Percentiles rank a stretch among this genome's conserved stretches.
These are phyloP conservation scores for Leptinotarsa defecta DNA, from an alignment of 1,140 invertebrate species.

Conservation along the genomic window DNA sequence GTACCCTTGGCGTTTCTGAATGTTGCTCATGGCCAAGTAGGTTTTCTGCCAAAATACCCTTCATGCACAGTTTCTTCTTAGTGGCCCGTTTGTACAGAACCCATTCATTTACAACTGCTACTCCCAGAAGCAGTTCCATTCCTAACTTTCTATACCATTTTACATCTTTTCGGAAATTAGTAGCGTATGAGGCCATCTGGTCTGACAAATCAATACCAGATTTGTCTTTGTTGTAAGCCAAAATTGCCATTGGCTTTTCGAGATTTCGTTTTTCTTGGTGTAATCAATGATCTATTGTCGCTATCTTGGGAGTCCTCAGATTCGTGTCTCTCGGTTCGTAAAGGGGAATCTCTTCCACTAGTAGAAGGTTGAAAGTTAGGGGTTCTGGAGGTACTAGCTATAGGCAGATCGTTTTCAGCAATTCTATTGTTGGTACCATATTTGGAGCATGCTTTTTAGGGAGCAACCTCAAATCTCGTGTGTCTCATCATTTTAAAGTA, in stretches of 20 bases:
- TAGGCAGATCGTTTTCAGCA: background rate
- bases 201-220: conserved; percentile 53
- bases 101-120: conserved; percentile 25
- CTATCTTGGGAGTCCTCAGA: background rate
- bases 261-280: background rate
- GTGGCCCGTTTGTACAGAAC: conserved; percentile 19
- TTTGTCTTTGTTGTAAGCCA: conserved; percentile 58
- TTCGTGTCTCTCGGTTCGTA: background rate
- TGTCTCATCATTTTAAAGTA: conserved; percentile 57
- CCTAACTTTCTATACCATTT: conserved; percentile 55
- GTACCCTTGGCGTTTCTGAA: background rate
- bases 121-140: conserved; percentile 46
- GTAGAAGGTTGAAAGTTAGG: background rate
- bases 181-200: conserved; percentile 53
- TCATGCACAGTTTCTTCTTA: background rate
- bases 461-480: conserved; percentile 54
- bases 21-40: background rate
- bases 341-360: background rate
- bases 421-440: background rate
- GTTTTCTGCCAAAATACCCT: background rate
- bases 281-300: background rate
- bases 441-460: conserved; percentile 52
- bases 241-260: conserved; percentile 46
- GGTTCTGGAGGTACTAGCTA: background rate
- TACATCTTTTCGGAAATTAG: conserved; percentile 49